These are phyloP conservation scores for Blastobasis adustella DNA, from an alignment of 2,888 invertebrate species.

Conservation along the genomic window DNA sequence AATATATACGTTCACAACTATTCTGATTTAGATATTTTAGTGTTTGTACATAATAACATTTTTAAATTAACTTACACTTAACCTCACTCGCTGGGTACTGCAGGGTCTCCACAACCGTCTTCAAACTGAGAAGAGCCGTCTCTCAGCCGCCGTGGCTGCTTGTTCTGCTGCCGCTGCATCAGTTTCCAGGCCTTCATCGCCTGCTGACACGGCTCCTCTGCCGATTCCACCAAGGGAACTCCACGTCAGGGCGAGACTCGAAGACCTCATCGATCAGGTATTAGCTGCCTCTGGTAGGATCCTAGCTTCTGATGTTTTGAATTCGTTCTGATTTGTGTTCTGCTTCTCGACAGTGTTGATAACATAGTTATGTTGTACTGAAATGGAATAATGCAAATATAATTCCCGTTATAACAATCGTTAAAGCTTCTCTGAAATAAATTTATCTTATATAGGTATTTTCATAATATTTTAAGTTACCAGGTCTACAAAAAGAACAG, in stretches of 20 bases:
- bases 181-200: slow-evolving; percentile 92
- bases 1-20: no score
- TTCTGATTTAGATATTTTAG: no score
- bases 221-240: slow-evolving; percentile 90
- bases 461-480: slow-evolving; percentile 37
- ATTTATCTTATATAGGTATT: no score
- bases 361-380: no score
- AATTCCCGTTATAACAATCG: no score
- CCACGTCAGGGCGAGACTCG: slow-evolving; percentile 87
- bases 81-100: neutral
- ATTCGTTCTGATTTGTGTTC: slow-evolving; percentile 26
- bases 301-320: slow-evolving; percentile 36
- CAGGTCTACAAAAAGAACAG: slow-evolving; percentile 69
- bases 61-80: no score
- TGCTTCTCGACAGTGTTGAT: no score
- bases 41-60: no score
- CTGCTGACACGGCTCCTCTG: slow-evolving; percentile 88
- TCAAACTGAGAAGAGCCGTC: slow-evolving; percentile 89
- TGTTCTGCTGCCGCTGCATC: slow-evolving; percentile 95
- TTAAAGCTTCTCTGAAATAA: no score
- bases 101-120: slow-evolving; percentile 86
- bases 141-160: slow-evolving; percentile 91
- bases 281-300: slow-evolving; percentile 28
- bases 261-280: slow-evolving; percentile 96
- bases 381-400: no score